Evolutionary conservation across 2,888 invertebrate species (phyloP).

Genomic region (Octodonta nipae): DNA sequence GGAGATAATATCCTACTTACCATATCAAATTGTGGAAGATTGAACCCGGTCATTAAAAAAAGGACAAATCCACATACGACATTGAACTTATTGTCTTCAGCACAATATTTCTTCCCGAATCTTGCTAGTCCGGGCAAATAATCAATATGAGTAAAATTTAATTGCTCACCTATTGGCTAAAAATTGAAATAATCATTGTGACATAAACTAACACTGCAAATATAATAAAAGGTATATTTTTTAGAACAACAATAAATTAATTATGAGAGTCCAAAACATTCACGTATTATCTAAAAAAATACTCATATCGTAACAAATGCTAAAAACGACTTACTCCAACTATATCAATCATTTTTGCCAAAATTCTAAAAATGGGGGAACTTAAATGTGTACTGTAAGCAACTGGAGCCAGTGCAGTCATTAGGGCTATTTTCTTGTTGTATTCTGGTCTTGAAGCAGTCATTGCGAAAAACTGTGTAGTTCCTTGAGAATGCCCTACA

Average conservation of each 20-base stretch:
- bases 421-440: constrained; percentile 43
- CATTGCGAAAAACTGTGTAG: constrained; percentile 53
- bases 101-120: background rate
- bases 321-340: too few species aligned
- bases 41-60: constrained; percentile 7
- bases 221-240: too few species aligned
- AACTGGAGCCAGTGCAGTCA: constrained; percentile 12
- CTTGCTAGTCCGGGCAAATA: too few species aligned
- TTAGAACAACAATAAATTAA: too few species aligned
- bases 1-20: constrained; percentile 8
- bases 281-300: too few species aligned
- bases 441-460: constrained; percentile 47
- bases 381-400: constrained; percentile 7
- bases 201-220: background rate
- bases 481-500: constrained; percentile 68
- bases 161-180: too few species aligned
- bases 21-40: constrained; percentile 9
- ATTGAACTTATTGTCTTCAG: background rate
- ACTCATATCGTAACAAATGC: too few species aligned
- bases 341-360: constrained; percentile 4
- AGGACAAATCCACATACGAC: constrained; percentile 2
- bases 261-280: too few species aligned
- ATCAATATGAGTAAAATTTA: too few species aligned
- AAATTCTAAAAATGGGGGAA: constrained; percentile 3
- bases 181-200: too few species aligned